phyloP scores from a whole-genome alignment of 2,113 vertebrate genomes.

The Oncorhynchus gorbuscha region DNA sequence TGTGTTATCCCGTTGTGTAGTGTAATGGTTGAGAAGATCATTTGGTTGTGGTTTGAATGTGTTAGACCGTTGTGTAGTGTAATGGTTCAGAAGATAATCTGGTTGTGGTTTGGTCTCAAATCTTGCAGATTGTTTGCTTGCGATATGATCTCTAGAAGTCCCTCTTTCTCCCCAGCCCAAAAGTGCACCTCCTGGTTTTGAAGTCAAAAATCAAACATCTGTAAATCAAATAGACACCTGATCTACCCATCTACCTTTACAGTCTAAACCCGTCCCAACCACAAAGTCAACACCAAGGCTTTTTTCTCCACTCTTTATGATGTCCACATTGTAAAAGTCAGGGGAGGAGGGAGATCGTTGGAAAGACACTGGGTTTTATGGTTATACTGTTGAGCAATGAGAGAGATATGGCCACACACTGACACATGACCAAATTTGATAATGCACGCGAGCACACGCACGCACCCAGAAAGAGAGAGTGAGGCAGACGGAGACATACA shows the following conservation, averaged over 20 bases:
- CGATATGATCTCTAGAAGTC: not conserved
- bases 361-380: not conserved
- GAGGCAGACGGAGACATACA: not conserved
- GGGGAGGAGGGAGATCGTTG: not conserved
- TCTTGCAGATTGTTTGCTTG: not conserved
- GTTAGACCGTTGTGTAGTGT: too few relatives aligned
- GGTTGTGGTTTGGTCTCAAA: not conserved
- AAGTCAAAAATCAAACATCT: not conserved
- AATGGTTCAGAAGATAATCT: not conserved
- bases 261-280: not conserved
- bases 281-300: conserved; percentile 5
- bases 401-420: not conserved
- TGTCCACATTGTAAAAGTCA: not conserved
- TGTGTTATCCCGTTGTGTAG: too few relatives aligned
- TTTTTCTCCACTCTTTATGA: not conserved
- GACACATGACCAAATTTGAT: not conserved
- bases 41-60: not conserved
- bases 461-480: not conserved
- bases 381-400: not conserved
- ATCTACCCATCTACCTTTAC: not conserved
- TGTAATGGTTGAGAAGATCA: too few relatives aligned
- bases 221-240: conserved; percentile 33
- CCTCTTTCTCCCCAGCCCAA: not conserved
- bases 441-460: too few relatives aligned
- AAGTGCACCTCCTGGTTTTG: conserved; percentile 19